Evolutionary conservation across 2,113 vertebrate genomes (phyloP).

Genomic region (Macrotis lagotis): DNA sequence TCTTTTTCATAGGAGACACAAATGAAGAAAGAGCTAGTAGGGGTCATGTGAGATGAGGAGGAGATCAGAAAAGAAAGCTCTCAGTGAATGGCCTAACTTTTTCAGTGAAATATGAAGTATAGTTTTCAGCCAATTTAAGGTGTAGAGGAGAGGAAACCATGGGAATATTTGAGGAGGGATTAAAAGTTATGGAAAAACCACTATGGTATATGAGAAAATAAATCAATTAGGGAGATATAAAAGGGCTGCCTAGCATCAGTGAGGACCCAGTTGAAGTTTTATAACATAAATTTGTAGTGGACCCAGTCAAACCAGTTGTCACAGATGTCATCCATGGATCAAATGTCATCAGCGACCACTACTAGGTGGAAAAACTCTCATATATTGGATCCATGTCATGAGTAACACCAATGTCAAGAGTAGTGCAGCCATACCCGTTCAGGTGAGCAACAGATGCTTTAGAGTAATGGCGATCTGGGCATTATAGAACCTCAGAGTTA

Average conservation of each 20-base stretch:
- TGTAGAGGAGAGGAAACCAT: neutral
- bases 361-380: neutral
- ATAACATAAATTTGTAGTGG: neutral
- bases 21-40: neutral
- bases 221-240: neutral
- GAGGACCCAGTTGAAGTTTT: neutral
- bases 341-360: neutral
- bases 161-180: neutral
- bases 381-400: neutral
- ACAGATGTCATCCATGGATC: neutral
- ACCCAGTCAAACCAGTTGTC: neutral
- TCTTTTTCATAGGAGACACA: neutral
- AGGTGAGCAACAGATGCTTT: neutral
- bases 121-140: neutral
- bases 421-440: neutral
- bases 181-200: neutral
- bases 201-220: neutral
- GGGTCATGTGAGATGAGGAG: neutral
- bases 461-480: neutral
- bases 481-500: neutral
- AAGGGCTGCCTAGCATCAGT: neutral
- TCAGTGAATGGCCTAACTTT: neutral
- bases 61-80: neutral
- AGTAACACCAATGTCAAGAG: neutral
- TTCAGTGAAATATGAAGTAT: neutral